phyloP scores from a whole-genome alignment of 2,888 invertebrate genomes.

The Dysmachus trigonus region DNA sequence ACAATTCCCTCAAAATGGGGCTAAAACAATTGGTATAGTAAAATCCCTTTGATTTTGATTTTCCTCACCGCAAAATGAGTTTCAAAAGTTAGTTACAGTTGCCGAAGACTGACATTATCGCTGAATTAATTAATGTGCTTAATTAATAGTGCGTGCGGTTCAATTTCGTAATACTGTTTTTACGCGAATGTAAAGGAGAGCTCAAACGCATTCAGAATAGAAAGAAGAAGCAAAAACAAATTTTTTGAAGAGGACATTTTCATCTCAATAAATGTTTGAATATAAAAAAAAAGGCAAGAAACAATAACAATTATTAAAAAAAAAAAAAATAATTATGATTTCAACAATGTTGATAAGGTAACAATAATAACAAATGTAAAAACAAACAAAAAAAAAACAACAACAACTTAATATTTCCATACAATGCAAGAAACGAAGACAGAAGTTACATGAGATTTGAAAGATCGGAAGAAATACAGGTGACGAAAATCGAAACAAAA shows the following conservation, averaged over 20 bases:
- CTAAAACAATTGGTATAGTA: neutral
- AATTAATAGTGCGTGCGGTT: neutral
- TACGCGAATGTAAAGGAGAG: neutral
- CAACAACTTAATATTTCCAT: conserved; percentile 16
- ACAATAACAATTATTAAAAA: conserved; percentile 23
- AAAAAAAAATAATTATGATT: too few species aligned
- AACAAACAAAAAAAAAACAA: neutral
- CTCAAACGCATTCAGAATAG: neutral
- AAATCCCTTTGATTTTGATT: neutral
- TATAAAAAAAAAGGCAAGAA: neutral
- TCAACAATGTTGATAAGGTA: neutral
- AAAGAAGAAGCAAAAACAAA: neutral
- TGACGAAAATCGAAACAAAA: conserved; percentile 41
- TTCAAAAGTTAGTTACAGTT: neutral
- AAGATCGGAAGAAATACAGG: conserved; percentile 18
- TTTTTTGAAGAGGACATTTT: conserved; percentile 1
- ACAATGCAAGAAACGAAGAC: conserved; percentile 20
- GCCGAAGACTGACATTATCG: conserved; percentile 5
- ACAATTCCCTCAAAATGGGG: neutral
- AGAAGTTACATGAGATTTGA: conserved; percentile 14
- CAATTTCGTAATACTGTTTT: neutral
- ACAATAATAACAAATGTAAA: conserved; percentile 6
- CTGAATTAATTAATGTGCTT: neutral
- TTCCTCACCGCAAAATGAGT: neutral
- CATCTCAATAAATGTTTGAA: conserved; percentile 14